Base-by-base conservation (phyloP, 2,113 vertebrate genomes). In the Daubentonia madagascariensis region DNA sequence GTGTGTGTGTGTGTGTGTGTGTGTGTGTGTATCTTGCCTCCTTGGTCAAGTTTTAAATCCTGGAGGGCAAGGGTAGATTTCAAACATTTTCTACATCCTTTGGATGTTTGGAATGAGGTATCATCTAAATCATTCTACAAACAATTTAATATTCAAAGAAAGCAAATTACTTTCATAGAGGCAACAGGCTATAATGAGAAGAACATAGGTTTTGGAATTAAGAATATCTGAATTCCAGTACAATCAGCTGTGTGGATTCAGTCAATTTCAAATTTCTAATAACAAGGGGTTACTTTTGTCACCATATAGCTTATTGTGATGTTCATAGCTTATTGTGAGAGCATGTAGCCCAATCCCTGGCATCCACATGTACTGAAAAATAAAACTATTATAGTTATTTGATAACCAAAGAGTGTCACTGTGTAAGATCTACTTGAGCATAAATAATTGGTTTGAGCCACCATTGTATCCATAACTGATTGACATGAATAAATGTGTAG, bases 161-260 rank as follows among this genome's bases (percentile, higher is more conserved):
- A 92, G 84, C 76, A 83, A 70, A 89, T 96, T 76, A 76, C 45
- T 93, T 90, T 72, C 57, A 81, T 30, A 86, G 43, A 92, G 7
- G 22, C 32, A 70, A 78, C 25, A 72, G 50, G 25, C 1, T 48
- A 25, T 37, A 43, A 68, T 79, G 37, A 67, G 79, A 78, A 72
- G n/a, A 89, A 78, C 37, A 78, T 30, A 22, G 32, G 20, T 52
- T 97, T 87, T 61, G 40, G 6, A 85, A 80, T 85, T 89, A 80
- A 73, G 52, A 93, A 12, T 57, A 32, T 18, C 25, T 93, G 23
- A 84, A 87, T 70, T 91, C 63, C 68, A 73, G 5, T 63, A 18
- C 30, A 70, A 40, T 63, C 48, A 84, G 23, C 92, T 63, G 6
- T 70, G 37, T 35, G 37, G 37, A 76, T 93, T 91, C 70, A 89